Base-by-base conservation (phyloP, 2,797 vertebrate species). In the Astyanax mexicanus region DNA sequence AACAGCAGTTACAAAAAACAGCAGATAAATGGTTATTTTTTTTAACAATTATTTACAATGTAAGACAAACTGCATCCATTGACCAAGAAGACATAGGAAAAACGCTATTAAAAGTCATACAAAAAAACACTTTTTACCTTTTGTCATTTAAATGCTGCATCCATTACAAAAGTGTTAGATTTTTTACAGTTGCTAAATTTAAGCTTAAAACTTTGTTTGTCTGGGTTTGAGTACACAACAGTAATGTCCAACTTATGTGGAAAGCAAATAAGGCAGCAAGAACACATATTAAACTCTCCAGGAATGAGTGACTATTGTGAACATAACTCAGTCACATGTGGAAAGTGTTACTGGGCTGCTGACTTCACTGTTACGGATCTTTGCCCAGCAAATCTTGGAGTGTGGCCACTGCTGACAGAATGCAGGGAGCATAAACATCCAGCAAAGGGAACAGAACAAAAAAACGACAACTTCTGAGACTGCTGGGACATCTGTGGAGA, bases 301-400 rank as follows among this genome's bases (percentile, higher is more conserved):
- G 21, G 15, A 35, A 17, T 58, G 35, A 61, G 35, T 23, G 25
- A 44, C 12, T 65, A 17, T 9, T 7, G 61, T 17, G 27, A 65
- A 45, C 9, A 58, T 17, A 32, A 7, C 35, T 58, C 7, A 15
- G 21, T 65, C 40, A 65, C 61, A 45, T 65, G 61, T 64, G 60
- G 60, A 64, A 64, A 64, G 19, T 25, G 60, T 64, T 64, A 25
- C 11, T 64, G 19, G 21, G 60, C 60, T 15, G 21, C 60, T 64
- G 60, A 25, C 55, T 58, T 58, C 29, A 19, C 60, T 25, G 37
- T 64, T 6, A 25, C 6, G 38, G 37, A 25, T 25, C 37, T 42
- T 44, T 44, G 38, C 38, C 61, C 21, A 44, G 42, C 12, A 25
- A 37, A 64, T 64, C 12, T 8, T 55, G 52, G 27, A 42, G 3